Evolutionary conservation across 2,888 invertebrate genomes (phyloP).

Genomic region (Parasteatoda lunata): DNA sequence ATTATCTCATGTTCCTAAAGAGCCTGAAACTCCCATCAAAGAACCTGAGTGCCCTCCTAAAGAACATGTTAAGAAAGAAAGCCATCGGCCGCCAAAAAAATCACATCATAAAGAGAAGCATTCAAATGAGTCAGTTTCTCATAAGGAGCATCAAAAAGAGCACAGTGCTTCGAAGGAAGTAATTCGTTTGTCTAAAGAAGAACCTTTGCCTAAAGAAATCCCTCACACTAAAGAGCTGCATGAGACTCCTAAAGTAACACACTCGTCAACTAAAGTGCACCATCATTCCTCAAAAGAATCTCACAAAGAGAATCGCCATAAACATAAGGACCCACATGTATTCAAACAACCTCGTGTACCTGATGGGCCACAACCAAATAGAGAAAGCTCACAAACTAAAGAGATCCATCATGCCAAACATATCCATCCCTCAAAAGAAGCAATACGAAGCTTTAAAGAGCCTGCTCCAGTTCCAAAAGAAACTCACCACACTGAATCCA

Average conservation of each 20-base stretch:
- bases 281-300: constrained; percentile 28
- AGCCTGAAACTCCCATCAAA: not conserved
- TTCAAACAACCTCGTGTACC: constrained; percentile 12
- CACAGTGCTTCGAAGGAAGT: not conserved
- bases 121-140: not conserved
- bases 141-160: constrained; percentile 1
- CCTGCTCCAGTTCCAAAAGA: constrained; percentile 21
- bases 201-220: not conserved
- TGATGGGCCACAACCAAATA: constrained; percentile 42
- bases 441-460: constrained; percentile 5
- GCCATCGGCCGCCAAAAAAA: not conserved
- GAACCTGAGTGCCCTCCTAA: constrained; percentile 25
- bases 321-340: not conserved
- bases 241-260: constrained; percentile 19
- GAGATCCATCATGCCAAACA: constrained; percentile 17
- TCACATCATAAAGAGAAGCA: constrained; percentile 15
- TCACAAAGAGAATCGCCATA: not conserved
- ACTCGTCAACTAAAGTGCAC: constrained; percentile 17
- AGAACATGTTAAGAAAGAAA: constrained; percentile 25
- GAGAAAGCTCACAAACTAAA: constrained; percentile 23
- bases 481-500: constrained; percentile 7
- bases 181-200: constrained; percentile 1
- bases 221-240: constrained; percentile 29
- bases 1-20: not conserved
- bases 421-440: not conserved